Base-by-base conservation (phyloP, 2,113 vertebrate genomes). In the Clarias batrachus region DNA sequence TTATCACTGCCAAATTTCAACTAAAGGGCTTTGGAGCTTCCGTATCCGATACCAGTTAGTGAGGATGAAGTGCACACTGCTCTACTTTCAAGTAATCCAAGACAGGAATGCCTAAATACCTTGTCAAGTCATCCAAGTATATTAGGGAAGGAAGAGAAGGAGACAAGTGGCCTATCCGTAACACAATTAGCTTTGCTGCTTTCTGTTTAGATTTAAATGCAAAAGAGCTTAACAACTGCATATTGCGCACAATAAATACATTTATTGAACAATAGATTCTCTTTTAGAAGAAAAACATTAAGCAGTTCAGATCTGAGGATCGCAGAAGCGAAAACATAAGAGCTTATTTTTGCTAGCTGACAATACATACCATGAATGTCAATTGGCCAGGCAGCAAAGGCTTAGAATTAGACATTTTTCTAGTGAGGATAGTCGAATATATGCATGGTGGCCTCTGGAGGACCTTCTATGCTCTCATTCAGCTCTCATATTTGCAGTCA, bases 401-500 rank as follows among this genome's bases (percentile, higher is more conserved):
- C 77, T 56, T 30, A 57, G 73, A 88, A 86, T 86, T 82, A 81
- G 76, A 81, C 81, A 88, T 87, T 88, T 86, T 89, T 83, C 76
- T 80, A 78, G 82, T 74, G 86, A 86, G 85, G 88, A 88, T 80
- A 86, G 87, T 81, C 86, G 87, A 87, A 87, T 87, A 81, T 79
- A 84, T 89, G 85, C 86, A 88, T 62, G 63, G 57, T 85, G 87
- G 73, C 71, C 65, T 77, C 86, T 86, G 86, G 88, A 90, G 62
- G 81, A 86, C 74, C 87, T 90, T 89, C 87, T 71, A 84, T 80
- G 80, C 81, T 87, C 87, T 91, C 85, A 89, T 90, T 91, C 74
- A 88, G 78, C 85, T 85, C 81, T 95, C 94, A 92, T 96, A 97
- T 97, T 97, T 97, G 94, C 96, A 94, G 96, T 96, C 96, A 95